A percentile compares a stretch with the other conserved stretches of the same genome.
phyloP scores from a whole-genome alignment of 2,113 vertebrate genomes.

The Pollimyrus isidori region DNA sequence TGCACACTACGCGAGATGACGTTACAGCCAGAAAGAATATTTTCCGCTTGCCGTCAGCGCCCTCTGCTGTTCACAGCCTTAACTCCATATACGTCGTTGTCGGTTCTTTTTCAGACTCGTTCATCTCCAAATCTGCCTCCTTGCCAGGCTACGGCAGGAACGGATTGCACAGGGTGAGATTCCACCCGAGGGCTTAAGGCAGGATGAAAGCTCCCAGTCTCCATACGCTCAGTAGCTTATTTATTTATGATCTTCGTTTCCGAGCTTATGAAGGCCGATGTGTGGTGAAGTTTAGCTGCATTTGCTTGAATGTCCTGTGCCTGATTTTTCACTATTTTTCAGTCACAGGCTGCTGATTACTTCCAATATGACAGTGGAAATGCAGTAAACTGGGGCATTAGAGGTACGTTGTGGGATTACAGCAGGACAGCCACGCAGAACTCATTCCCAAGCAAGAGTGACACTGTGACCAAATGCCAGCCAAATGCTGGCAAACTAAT shows the following conservation, averaged over 20 bases:
- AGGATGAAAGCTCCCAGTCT: not conserved
- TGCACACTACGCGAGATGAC: not conserved
- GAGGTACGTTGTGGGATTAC: conserved; percentile 60
- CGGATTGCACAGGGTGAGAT: conserved; percentile 81
- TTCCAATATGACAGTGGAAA: conserved; percentile 89
- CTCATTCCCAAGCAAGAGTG: not conserved
- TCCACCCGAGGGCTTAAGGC: conserved; percentile 10
- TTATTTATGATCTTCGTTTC: not conserved
- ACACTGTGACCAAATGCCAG: not conserved
- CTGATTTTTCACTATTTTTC: conserved; percentile 7
- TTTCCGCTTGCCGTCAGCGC: conserved; percentile 31
- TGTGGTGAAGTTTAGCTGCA: not conserved
- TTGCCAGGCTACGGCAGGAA: conserved; percentile 92
- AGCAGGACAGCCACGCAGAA: not conserved
- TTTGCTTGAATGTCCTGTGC: not conserved
- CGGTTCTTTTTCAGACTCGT: conserved; percentile 67
- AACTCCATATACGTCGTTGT: not conserved
- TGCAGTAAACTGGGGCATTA: conserved; percentile 90
- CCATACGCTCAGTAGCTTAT: not conserved
- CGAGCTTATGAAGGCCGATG: too few species aligned
- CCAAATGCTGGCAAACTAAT: not conserved
- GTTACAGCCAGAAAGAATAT: not conserved
- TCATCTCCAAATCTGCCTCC: conserved; percentile 86
- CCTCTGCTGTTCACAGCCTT: conserved; percentile 44
- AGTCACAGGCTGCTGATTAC: conserved; percentile 77